Percentiles rank a stretch among this genome's conserved stretches.
phyloP scores from a whole-genome alignment of 1,140 invertebrate species.

The Bombus superbus region DNA sequence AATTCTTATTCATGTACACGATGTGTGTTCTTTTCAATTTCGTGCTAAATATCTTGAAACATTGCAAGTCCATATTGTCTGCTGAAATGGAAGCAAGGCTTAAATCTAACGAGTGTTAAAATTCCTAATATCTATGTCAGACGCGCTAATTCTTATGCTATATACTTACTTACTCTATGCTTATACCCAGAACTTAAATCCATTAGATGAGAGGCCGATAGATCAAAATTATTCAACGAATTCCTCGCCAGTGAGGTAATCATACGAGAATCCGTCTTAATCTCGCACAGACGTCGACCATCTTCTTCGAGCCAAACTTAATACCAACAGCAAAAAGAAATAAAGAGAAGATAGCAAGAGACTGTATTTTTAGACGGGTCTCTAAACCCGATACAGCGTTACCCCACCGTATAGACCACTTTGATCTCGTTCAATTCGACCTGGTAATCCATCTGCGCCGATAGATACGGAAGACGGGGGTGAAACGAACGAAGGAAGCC shows the following conservation, averaged over 20 bases:
- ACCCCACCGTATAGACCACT: slow-evolving; percentile 31
- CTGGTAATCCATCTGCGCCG: slow-evolving; percentile 43
- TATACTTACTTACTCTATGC: too few relatives aligned
- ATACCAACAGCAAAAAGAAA: not conserved
- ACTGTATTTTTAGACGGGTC: slow-evolving; percentile 28
- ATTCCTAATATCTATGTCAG: too few relatives aligned
- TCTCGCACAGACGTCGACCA: not conserved
- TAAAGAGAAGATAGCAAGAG: not conserved
- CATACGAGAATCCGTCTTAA: slow-evolving; percentile 29
- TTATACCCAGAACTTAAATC: not conserved
- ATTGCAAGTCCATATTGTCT: too few relatives aligned
- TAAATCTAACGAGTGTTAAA: too few relatives aligned
- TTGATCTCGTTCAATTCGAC: slow-evolving; percentile 52
- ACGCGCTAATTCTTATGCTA: too few relatives aligned
- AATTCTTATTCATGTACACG: too few relatives aligned
- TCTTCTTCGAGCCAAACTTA: not conserved
- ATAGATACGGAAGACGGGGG: slow-evolving; percentile 36
- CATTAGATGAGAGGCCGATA: not conserved
- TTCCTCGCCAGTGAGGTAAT: slow-evolving; percentile 12
- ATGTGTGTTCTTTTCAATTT: too few relatives aligned
- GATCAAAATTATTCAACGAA: not conserved
- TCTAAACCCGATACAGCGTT: slow-evolving; percentile 47
- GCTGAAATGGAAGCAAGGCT: too few relatives aligned
- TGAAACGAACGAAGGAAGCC: slow-evolving; percentile 35
- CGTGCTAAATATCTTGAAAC: too few relatives aligned